Evolutionary conservation across 2,113 vertebrate genomes (phyloP).

Genomic region (Eptatretus burgeri): DNA sequence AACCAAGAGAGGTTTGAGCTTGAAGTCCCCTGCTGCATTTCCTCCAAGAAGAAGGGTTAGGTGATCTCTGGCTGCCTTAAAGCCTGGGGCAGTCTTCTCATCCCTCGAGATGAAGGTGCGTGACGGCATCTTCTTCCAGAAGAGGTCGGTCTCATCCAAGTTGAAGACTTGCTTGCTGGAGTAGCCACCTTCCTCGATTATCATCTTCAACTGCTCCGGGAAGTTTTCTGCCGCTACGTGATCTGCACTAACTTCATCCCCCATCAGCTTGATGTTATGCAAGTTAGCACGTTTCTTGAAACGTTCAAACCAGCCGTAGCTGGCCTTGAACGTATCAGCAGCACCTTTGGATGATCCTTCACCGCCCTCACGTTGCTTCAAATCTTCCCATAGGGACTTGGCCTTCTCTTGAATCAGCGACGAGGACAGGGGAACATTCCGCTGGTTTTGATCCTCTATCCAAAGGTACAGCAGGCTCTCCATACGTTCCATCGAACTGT

Average conservation of each 20-base stretch:
- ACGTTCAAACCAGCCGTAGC: not conserved
- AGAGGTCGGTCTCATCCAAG: not conserved
- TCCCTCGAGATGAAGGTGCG: not conserved
- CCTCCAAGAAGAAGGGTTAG: not conserved
- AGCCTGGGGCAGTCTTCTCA: not conserved
- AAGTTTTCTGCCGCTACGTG: not conserved
- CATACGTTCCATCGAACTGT: not conserved
- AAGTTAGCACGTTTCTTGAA: not conserved
- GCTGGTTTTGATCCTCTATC: constrained; percentile 1
- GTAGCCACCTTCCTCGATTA: not conserved
- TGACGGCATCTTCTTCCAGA: constrained; percentile 1
- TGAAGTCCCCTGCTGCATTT: not conserved
- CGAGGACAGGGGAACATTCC: not conserved
- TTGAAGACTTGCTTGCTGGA: not conserved
- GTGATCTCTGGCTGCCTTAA: not conserved
- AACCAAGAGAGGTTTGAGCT: not conserved
- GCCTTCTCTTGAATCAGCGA: not conserved
- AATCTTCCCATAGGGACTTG: not conserved
- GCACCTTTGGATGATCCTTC: constrained; percentile 1
- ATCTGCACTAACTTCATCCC: not conserved
- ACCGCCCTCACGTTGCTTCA: not conserved
- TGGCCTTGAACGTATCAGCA: not conserved
- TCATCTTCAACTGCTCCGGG: not conserved
- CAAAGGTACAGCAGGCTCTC: not conserved
- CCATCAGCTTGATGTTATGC: not conserved